A percentile compares a stretch with the other conserved stretches of the same genome.
Evolutionary conservation across 2,797 vertebrate genomes (phyloP).

Genomic region (Chlorospingus semifuscus): DNA sequence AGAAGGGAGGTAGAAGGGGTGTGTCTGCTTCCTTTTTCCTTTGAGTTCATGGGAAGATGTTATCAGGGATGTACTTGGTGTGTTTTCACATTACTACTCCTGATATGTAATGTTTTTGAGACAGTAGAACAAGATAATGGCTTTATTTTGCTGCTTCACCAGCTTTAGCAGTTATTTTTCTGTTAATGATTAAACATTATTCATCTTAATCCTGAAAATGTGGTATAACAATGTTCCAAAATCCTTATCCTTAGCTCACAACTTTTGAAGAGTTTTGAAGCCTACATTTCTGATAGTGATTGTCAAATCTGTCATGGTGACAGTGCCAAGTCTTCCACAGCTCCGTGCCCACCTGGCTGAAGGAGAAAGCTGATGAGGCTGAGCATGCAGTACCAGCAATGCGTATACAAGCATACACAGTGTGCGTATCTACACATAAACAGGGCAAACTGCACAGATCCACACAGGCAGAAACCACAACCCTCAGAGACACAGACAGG

Average conservation of each 20-base stretch:
- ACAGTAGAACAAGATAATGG: neutral
- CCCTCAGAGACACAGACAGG: neutral
- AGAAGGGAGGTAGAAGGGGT: neutral
- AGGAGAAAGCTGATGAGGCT: neutral
- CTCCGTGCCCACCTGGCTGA: rapidly evolving
- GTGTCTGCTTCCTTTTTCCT: neutral
- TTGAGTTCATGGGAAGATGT: neutral
- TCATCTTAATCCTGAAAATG: neutral
- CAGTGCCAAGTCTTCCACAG: neutral
- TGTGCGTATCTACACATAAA: neutral
- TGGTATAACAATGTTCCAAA: neutral
- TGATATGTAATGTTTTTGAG: neutral
- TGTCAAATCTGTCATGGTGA: neutral
- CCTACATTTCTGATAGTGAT: rapidly evolving
- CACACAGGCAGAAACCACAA: neutral
- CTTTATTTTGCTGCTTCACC: neutral
- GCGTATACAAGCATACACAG: too few species aligned
- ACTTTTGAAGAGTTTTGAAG: neutral
- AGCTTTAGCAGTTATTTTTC: neutral
- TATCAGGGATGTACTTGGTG: neutral
- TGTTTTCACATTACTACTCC: neutral
- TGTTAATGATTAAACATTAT: neutral
- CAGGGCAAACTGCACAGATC: neutral
- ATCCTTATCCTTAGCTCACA: neutral
- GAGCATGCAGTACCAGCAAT: neutral